Base-by-base conservation (phyloP, 2,113 vertebrate species). In the Ibidorhyncha struthersii region DNA sequence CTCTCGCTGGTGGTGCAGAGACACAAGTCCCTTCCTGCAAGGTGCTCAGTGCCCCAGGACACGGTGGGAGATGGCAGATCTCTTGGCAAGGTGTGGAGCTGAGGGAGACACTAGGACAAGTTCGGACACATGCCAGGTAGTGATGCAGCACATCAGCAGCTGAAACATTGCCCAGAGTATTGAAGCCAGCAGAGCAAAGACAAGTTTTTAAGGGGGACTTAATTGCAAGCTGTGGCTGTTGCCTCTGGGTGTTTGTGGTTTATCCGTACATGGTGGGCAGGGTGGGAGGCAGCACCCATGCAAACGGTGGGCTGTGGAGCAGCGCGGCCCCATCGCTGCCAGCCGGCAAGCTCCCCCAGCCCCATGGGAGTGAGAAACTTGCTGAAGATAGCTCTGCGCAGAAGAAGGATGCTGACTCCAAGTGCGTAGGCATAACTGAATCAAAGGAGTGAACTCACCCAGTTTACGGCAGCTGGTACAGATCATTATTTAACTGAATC, bases 371-470 rank as follows among this genome's bases (percentile, higher is more conserved):
- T 13, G 30, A 10, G 70, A 69, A 72, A n/a, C 36, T 62, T 83
- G 76, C 70, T 65, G 80, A 76, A 95, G 73, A 69, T n/a, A 82
- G 34, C 73, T 84, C 30, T 52, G 53, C 1, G 2, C 70, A 58
- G 67, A 36, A 77, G 65, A 89, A 91, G 83, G 89, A 72, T 92
- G 91, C 67, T 78, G 86, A 88, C 76, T 93, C 26, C 67, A 43
- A 86, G 41, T 84, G 83, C 2, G 66, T 93, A 62, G 93, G 95
- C 66, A 38, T 87, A 95, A 94, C 91, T 77, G 91, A 94, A 90
- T 97, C 85, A 95, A 92, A 92, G 83, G 52, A 83, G 80, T 92
- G 80, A 96, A 92, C 86, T 96, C 96, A 95, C 56, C 14, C 82
- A 58, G 61, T 93, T 92, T 89, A 40, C 22, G 38, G 94, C 89